phyloP scores from a whole-genome alignment of 2,888 invertebrate genomes.

The Acanthosepion lycidas region DNA sequence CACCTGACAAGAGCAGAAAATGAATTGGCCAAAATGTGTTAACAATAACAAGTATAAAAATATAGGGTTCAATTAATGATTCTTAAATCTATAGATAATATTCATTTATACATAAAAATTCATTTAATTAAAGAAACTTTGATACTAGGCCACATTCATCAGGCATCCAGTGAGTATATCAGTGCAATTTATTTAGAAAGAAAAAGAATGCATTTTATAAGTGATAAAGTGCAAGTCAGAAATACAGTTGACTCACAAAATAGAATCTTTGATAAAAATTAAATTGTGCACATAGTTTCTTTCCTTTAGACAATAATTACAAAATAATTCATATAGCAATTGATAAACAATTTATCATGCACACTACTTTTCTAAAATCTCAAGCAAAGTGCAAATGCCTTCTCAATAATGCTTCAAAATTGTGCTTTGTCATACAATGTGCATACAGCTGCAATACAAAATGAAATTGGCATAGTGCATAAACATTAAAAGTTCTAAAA shows the following conservation, averaged over 20 bases:
- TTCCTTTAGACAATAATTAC: not conserved
- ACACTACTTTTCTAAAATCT: not conserved
- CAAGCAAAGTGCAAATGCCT: not conserved
- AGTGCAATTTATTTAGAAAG: not conserved
- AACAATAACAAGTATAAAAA: too few species aligned
- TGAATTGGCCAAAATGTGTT: too few species aligned
- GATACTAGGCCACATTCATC: not conserved
- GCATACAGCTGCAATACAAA: not conserved
- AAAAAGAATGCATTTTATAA: not conserved
- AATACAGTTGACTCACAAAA: not conserved
- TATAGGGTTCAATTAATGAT: too few species aligned
- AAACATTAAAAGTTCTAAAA: not conserved
- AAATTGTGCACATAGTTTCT: too few species aligned
- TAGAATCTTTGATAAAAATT: too few species aligned
- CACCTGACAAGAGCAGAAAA: too few species aligned
- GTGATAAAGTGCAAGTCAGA: not conserved
- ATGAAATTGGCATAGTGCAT: not conserved
- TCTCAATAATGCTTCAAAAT: not conserved
- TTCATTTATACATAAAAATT: too few species aligned
- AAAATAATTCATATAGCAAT: not conserved
- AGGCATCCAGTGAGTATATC: not conserved
- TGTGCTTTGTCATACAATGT: not conserved
- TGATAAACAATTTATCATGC: not conserved
- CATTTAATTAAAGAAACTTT: not conserved
- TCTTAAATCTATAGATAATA: too few species aligned